A percentile compares a stretch with the other conserved stretches of the same genome.
These are phyloP conservation scores for Tautogolabrus adspersus DNA, from an alignment of 2,113 vertebrate genomes.

Conservation along the genomic window DNA sequence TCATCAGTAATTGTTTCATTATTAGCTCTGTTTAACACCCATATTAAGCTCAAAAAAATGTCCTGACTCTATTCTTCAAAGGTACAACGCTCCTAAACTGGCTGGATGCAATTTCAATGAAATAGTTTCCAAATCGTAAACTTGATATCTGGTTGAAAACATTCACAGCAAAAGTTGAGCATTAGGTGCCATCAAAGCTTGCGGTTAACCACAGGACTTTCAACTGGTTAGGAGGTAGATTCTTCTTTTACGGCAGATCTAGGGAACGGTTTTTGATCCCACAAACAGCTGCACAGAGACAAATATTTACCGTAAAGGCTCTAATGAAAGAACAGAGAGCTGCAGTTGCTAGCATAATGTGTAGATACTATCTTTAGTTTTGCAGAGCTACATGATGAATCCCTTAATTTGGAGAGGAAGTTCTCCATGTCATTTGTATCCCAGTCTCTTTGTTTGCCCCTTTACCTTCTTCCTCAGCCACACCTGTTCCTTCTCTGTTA, in stretches of 20 bases:
- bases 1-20: conserved; percentile 24
- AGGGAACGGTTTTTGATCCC: conserved; percentile 57
- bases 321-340: conserved; percentile 36
- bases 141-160: conserved; percentile 37
- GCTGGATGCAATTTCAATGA: conserved; percentile 60
- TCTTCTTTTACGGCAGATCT: conserved; percentile 47
- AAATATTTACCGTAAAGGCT: conserved; percentile 42
- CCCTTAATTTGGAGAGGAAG: background rate
- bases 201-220: conserved; percentile 65
- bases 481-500: conserved; percentile 14
- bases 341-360: conserved; percentile 21
- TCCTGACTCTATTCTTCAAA: conserved; percentile 43
- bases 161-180: conserved; percentile 33
- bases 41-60: conserved; percentile 43
- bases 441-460: background rate
- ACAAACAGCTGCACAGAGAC: conserved; percentile 38
- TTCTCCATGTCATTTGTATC: too few species aligned
- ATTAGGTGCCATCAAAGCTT: conserved; percentile 38
- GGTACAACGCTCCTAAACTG: conserved; percentile 34
- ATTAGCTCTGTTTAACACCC: conserved; percentile 25
- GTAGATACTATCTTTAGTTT: conserved; percentile 22
- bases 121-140: conserved; percentile 69
- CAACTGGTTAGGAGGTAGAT: conserved; percentile 62
- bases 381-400: background rate
- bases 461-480: background rate